These are phyloP conservation scores for Polyommatus icarus DNA, from an alignment of 2,888 invertebrate genomes.

Conservation along the genomic window DNA sequence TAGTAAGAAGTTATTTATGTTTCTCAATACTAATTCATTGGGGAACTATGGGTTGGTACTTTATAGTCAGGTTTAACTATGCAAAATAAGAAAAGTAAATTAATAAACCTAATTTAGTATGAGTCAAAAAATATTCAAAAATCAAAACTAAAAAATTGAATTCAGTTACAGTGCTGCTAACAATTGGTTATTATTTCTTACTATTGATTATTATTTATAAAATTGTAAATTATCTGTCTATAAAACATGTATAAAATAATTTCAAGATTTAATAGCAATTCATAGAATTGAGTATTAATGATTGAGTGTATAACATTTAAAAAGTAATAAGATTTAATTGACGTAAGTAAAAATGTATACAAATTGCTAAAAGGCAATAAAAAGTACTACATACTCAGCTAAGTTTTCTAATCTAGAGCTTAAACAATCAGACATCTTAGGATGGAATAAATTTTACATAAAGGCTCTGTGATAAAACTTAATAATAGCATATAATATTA, in stretches of 20 bases:
- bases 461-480: not conserved
- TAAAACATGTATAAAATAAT: not conserved
- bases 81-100: not conserved
- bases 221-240: too few species aligned
- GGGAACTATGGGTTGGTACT: not conserved
- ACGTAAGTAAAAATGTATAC: not conserved
- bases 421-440: slow-evolving; percentile 21
- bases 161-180: not conserved
- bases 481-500: not conserved
- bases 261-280: not conserved
- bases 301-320: not conserved
- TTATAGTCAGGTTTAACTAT: not conserved
- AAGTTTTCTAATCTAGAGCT: slow-evolving; percentile 12
- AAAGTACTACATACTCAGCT: not conserved
- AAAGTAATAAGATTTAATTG: slow-evolving; percentile 11
- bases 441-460: slow-evolving; percentile 14
- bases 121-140: not conserved
- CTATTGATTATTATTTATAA: too few species aligned
- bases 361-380: slow-evolving; percentile 1
- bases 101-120: not conserved
- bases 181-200: too few species aligned
- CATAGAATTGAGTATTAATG: not conserved
- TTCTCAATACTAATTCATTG: not conserved
- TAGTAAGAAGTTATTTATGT: not conserved
- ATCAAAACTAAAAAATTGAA: not conserved